These are phyloP conservation scores for Melanostoma mellinum DNA, from an alignment of 2,888 invertebrate genomes.

Conservation along the genomic window DNA sequence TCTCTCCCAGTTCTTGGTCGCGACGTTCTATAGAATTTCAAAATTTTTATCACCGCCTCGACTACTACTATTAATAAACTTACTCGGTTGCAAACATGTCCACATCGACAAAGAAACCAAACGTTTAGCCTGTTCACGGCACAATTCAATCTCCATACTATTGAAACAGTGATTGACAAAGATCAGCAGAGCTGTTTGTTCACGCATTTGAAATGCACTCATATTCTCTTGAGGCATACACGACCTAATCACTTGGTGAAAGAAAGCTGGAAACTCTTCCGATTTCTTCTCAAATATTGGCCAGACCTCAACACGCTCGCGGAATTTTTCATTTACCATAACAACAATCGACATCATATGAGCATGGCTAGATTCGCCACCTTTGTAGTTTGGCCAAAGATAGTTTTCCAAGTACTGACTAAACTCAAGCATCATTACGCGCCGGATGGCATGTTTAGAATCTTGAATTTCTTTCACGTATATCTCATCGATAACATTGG, in stretches of 20 bases:
- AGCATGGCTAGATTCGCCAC: conserved; percentile 89
- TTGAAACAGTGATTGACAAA: conserved; percentile 98
- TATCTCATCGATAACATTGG: conserved; percentile 92
- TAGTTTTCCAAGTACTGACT: conserved; percentile 98
- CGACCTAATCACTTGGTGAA: conserved; percentile 90
- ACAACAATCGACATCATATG: conserved; percentile 98
- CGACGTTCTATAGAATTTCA: conserved; percentile 85
- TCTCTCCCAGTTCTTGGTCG: conserved; percentile 92
- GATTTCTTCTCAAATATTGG: conserved; percentile 92
- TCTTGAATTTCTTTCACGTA: conserved; percentile 93
- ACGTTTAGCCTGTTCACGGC: conserved; percentile 94
- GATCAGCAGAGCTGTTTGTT: conserved; percentile 93
- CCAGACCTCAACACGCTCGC: conserved; percentile 98
- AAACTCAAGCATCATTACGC: conserved; percentile 97
- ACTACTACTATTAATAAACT: conserved; percentile 71
- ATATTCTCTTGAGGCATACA: conserved; percentile 84
- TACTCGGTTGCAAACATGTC: conserved; percentile 92
- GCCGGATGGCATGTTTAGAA: conserved; percentile 91
- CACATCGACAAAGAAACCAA: conserved; percentile 97
- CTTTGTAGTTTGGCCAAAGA: conserved; percentile 96
- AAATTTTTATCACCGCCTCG: conserved; percentile 2
- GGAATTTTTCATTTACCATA: conserved; percentile 99
- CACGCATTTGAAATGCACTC: conserved; percentile 82
- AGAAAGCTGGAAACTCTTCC: conserved; percentile 90
- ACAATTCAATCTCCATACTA: conserved; percentile 97